Conservation (phyloP, 2,888 invertebrate species). For the Marronus borbonicus region DNA sequence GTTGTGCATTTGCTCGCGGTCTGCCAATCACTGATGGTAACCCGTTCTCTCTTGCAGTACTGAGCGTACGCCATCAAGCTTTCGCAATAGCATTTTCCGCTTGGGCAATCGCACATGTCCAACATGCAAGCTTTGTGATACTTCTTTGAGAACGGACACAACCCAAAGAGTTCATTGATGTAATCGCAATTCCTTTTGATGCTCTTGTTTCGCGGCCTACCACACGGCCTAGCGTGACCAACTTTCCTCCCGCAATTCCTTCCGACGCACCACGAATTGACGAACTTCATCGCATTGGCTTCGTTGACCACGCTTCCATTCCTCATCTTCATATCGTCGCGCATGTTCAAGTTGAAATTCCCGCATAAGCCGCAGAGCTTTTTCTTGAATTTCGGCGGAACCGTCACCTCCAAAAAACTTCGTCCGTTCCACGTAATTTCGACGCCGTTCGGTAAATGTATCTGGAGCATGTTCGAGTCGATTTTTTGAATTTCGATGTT, state of each 20-base stretch:
- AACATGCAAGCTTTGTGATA: constrained; percentile 90
- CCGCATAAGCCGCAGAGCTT: constrained; percentile 94
- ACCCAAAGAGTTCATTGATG: constrained; percentile 76
- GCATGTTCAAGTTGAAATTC: constrained; percentile 90
- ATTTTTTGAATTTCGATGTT: constrained; percentile 77
- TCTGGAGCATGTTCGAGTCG: constrained; percentile 77
- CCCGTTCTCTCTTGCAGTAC: constrained; percentile 87
- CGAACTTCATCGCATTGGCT: constrained; percentile 79
- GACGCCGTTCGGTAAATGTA: constrained; percentile 83
- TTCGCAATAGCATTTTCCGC: constrained; percentile 88
- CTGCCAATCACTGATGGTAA: constrained; percentile 81
- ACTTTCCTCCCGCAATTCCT: constrained; percentile 78
- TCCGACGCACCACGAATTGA: constrained; percentile 93
- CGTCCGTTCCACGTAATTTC: constrained; percentile 94
- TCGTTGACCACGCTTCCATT: constrained; percentile 80
- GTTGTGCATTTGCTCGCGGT: constrained; percentile 48
- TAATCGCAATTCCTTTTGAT: constrained; percentile 64
- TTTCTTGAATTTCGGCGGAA: constrained; percentile 83
- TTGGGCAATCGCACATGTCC: constrained; percentile 90
- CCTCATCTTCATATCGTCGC: constrained; percentile 85
- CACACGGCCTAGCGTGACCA: constrained; percentile 68
- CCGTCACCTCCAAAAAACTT: constrained; percentile 89
- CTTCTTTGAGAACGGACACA: constrained; percentile 87
- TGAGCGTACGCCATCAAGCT: constrained; percentile 91
- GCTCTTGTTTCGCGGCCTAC: constrained; percentile 61